Percentiles rank a stretch among this genome's conserved stretches.
phyloP scores from a whole-genome alignment of 2,113 vertebrate genomes.

The Microcebus murinus region DNA sequence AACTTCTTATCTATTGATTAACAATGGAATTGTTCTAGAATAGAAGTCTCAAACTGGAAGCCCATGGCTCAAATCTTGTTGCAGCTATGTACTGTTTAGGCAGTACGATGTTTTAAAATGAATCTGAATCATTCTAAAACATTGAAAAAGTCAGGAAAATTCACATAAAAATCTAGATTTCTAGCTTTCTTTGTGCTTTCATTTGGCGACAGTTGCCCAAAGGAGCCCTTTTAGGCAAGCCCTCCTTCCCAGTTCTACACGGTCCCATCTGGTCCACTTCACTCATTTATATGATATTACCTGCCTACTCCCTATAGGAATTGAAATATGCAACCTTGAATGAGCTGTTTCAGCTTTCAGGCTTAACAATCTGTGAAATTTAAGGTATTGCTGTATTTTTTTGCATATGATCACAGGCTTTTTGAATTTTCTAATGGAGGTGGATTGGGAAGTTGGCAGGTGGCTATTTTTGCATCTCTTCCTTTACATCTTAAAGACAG shows the following conservation, averaged over 20 bases:
- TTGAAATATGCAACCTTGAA: neutral
- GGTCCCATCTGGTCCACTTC: neutral
- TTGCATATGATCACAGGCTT: neutral
- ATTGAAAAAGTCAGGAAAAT: neutral
- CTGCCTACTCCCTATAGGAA: neutral
- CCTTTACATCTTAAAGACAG: slow-evolving; percentile 23
- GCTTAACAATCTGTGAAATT: slow-evolving; percentile 29
- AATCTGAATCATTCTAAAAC: neutral
- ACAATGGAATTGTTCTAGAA: neutral
- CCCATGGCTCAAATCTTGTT: neutral
- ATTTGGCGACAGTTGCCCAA: neutral
- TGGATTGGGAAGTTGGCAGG: slow-evolving; percentile 56
- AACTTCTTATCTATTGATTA: neutral
- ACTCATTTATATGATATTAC: neutral
- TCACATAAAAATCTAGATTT: neutral
- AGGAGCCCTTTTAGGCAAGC: neutral
- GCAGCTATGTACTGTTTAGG: neutral
- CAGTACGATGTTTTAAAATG: neutral
- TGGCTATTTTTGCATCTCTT: slow-evolving; percentile 63
- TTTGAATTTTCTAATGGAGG: slow-evolving; percentile 39
- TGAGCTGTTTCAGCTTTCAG: slow-evolving; percentile 4
- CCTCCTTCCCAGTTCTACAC: neutral
- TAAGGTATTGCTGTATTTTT: neutral
- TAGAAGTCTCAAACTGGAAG: neutral
- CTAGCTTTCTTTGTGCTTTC: neutral